Conservation (phyloP, 1,140 invertebrate species). For the Ridgeia piscesae region DNA sequence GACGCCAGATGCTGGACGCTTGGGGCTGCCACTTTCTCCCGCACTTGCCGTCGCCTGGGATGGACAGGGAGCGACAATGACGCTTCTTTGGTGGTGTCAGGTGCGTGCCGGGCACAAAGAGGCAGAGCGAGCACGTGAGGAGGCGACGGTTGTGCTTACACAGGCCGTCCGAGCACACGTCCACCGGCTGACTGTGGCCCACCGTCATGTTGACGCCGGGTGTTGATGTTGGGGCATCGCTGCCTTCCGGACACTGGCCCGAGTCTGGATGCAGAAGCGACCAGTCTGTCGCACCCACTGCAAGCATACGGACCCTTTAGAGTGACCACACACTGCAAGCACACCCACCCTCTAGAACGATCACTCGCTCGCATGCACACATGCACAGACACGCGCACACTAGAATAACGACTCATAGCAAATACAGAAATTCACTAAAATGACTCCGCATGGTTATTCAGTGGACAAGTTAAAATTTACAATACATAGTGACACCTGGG, state of each 20-base stretch:
- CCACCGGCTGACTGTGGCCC: neutral
- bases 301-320: neutral
- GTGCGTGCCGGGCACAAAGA: neutral
- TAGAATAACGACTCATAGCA: neutral
- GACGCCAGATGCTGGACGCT: constrained; percentile 13
- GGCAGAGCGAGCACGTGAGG: neutral
- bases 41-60: constrained; percentile 13
- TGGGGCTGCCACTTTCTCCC: constrained; percentile 10
- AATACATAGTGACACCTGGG: too few species aligned
- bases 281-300: neutral
- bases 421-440: neutral
- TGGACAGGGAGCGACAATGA: constrained; percentile 19
- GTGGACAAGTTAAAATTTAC: too few species aligned
- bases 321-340: neutral
- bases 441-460: neutral
- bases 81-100: constrained; percentile 12
- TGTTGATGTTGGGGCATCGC: neutral
- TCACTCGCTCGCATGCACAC: neutral
- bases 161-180: neutral
- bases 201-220: neutral
- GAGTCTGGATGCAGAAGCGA: neutral
- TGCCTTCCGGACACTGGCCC: neutral
- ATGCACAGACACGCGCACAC: neutral
- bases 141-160: neutral
- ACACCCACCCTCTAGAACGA: neutral